Evolutionary conservation across 2,888 invertebrate species (phyloP).

Genomic region (Diarsia rubi): DNA sequence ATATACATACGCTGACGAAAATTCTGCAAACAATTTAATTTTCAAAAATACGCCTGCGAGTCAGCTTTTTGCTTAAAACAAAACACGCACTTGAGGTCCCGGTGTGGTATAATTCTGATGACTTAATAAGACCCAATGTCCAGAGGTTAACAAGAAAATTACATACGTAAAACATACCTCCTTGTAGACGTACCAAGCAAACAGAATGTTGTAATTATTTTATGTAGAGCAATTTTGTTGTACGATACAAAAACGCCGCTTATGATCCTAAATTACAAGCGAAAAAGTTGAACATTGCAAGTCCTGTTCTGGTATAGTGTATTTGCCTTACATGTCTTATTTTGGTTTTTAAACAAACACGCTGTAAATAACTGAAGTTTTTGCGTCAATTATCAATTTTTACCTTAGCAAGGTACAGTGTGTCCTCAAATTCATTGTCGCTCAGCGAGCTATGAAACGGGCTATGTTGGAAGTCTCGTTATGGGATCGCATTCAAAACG

Average conservation of each 20-base stretch:
- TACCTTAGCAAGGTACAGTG: neutral
- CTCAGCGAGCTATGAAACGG: too few relatives aligned
- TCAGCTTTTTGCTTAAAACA: slow-evolving; percentile 61
- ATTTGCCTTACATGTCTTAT: neutral
- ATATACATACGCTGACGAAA: slow-evolving; percentile 43
- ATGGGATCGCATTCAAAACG: too few relatives aligned
- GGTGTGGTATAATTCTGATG: slow-evolving; percentile 80
- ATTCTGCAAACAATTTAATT: slow-evolving; percentile 56
- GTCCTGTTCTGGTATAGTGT: slow-evolving; percentile 17
- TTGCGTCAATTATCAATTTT: neutral
- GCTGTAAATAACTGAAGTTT: neutral
- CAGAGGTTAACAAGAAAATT: slow-evolving; percentile 81
- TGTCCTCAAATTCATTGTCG: too few relatives aligned
- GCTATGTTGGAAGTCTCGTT: too few relatives aligned
- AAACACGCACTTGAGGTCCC: slow-evolving; percentile 64
- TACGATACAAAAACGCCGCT: slow-evolving; percentile 68
- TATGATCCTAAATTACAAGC: slow-evolving; percentile 74
- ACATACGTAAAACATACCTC: slow-evolving; percentile 72
- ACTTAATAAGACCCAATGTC: slow-evolving; percentile 82
- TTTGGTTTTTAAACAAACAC: neutral
- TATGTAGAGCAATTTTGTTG: slow-evolving; percentile 76
- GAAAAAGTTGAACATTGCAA: slow-evolving; percentile 67
- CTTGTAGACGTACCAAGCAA: slow-evolving; percentile 71
- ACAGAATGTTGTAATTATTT: slow-evolving; percentile 80
- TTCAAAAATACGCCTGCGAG: slow-evolving; percentile 55